These are phyloP conservation scores for Polietes domitor DNA, from an alignment of 2,888 invertebrate species.

Conservation along the genomic window DNA sequence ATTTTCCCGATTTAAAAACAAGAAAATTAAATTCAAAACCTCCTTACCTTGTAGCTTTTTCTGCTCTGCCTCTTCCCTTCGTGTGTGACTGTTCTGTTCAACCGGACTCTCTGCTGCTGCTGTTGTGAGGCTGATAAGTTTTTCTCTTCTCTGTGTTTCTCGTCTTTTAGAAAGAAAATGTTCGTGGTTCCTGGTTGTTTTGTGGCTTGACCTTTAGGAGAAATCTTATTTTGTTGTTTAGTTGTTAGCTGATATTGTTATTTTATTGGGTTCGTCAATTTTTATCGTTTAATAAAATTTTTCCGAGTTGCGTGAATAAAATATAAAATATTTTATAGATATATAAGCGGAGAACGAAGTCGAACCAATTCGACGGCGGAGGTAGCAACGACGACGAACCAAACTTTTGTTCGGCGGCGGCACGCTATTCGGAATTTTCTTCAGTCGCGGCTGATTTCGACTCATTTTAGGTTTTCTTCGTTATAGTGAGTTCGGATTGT, in stretches of 20 bases:
- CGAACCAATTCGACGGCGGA: not conserved
- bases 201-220: slow-evolving; percentile 46
- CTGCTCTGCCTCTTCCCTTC: slow-evolving; percentile 60
- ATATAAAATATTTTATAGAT: slow-evolving; percentile 26
- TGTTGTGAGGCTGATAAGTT: slow-evolving; percentile 54
- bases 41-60: slow-evolving; percentile 57
- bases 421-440: too few relatives aligned
- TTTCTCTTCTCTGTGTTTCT: slow-evolving; percentile 42
- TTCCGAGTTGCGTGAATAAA: slow-evolving; percentile 53
- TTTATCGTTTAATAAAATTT: slow-evolving; percentile 56
- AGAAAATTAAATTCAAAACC: too few relatives aligned
- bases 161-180: slow-evolving; percentile 54
- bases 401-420: too few relatives aligned
- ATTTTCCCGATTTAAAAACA: too few relatives aligned
- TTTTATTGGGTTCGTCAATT: slow-evolving; percentile 31
- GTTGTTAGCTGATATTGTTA: slow-evolving; percentile 19
- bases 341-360: slow-evolving; percentile 43
- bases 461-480: too few relatives aligned
- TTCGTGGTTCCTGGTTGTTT: slow-evolving; percentile 54
- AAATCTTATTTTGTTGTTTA: not conserved
- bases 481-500: too few relatives aligned
- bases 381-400: too few relatives aligned
- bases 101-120: slow-evolving; percentile 58
- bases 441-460: too few relatives aligned
- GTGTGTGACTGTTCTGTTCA: slow-evolving; percentile 64